Base-by-base conservation (phyloP, 2,113 vertebrate genomes). In the Heliornis fulica region DNA sequence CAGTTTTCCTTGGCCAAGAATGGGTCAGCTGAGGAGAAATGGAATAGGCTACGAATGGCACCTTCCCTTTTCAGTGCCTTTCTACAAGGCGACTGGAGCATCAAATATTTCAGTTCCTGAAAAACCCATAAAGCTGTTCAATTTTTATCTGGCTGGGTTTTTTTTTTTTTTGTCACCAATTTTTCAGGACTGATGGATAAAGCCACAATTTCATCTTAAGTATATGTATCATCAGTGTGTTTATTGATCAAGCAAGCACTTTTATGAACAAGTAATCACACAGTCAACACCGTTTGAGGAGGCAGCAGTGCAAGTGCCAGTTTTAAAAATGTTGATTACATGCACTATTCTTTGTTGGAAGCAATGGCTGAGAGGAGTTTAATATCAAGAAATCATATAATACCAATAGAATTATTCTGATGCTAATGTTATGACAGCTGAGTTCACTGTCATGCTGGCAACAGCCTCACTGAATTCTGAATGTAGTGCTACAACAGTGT, bases 101-200 rank as follows among this genome's bases (percentile, higher is more conserved):
- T 75, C 38, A 91, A 59, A 29, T 46, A 69, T 22, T 83, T 13
- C 16, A 45, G 3, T 13, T 70, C 36, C 41, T 50, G 19, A 87
- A 78, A 66, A 65, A 3, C 1, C 5, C 16, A 29, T 2, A 51
- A 28, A 60, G 34, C 5, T 14, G 2, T 10, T 48, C 0, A 8
- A n/a, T n/a, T n/a, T n/a, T n/a, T n/a, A n/a, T n/a, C n/a, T 14
- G 15, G 41, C 3, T 25, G 16, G 21, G 19, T 15, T 45, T 22
- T 29, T 11, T 22, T 51, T 48, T 25, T 64, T 32, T 17, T 20
- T 76, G 10, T 45, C 40, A 81, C 4, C 7, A 36, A 25, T 54
- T 90, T 87, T 84, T 41, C 4, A 93, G 23, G 16, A 50, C 13
- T 38, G 19, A 57, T 61, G 6, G 12, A 74, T 19, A 43, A 79